Evolutionary conservation across 2,113 vertebrate species (phyloP).

Genomic region (Leuciscus idus): DNA sequence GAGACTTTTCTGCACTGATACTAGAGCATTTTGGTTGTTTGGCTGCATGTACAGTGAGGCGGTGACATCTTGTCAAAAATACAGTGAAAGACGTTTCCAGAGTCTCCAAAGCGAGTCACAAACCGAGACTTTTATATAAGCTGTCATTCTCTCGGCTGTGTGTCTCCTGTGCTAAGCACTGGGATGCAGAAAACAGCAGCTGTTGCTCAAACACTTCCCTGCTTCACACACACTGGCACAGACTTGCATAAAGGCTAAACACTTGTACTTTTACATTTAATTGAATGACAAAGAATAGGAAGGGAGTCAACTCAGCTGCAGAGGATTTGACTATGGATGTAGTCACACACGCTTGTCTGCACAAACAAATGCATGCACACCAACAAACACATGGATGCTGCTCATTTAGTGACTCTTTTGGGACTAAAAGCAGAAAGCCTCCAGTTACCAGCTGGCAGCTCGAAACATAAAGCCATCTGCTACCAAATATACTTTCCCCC

Average conservation of each 20-base stretch:
- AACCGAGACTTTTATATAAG: conserved; percentile 42
- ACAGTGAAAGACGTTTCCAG: conserved; percentile 13
- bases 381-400: conserved; percentile 25
- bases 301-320: not conserved
- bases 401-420: conserved; percentile 42
- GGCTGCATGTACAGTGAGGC: not conserved
- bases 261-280: conserved; percentile 7
- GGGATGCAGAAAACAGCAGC: conserved; percentile 44
- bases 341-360: conserved; percentile 29
- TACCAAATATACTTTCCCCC: conserved; percentile 18
- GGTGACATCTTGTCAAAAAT: conserved; percentile 27
- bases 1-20: not conserved
- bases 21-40: not conserved
- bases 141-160: conserved; percentile 26
- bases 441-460: conserved; percentile 40
- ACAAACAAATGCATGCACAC: conserved; percentile 33
- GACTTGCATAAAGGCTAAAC: not conserved
- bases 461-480: conserved; percentile 47
- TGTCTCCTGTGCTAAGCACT: conserved; percentile 26
- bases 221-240: not conserved
- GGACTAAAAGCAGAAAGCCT: conserved; percentile 42
- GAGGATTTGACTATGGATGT: conserved; percentile 21
- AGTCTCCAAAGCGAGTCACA: conserved; percentile 25
- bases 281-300: conserved; percentile 27
- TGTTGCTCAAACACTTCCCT: conserved; percentile 17